Evolutionary conservation across 2,113 vertebrate species (phyloP), one percentile per base, ranked within the genome.

Genomic region (Marcusenius ussheri): DNA sequence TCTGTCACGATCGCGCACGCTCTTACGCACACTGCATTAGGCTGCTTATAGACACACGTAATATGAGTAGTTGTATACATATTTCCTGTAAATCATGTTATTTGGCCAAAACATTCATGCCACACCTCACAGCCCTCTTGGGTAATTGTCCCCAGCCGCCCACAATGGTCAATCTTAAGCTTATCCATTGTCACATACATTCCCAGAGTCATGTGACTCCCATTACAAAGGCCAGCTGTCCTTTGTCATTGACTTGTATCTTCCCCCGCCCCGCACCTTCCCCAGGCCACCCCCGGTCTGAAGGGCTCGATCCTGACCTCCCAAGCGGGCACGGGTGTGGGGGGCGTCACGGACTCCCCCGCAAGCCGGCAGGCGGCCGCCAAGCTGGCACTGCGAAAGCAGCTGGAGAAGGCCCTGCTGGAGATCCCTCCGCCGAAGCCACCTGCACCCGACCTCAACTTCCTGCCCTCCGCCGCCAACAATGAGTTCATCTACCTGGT

Each of bases 401-500:
- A 99, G 94, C 95, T 99, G 94, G 98, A 99, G 94, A 99, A 99
- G 92, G 98, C 97, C 0, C 95, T 99, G 74, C 91, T 99, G 91
- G 98, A 99, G 94, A 99, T 99, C 39, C 98, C 98, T 1, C 97
- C 98, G 0, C 98, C 98, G 13, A 98, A 98, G 31, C 97, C 98
- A 0, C 96, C 97, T 0, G 96, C 98, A 0, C 98, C 98, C 0
- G 97, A 98, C 92, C 97, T 99, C 93, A 98, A 97, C 92, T 99
- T 99, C 94, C 94, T 98, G 93, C 98, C 98, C 0, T 99, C 98
- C 0, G 98, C 98, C 0, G 98, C 98, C 90, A 99, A 99, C 90
- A 99, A 98, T 1, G 98, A 99, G 94, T 99, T 99, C 90, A 99
- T 99, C 92, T 99, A 98, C 94, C 94, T 99, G 93, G 97, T 99